These are phyloP conservation scores for Gnathonemus longibarbis DNA, from an alignment of 2,113 vertebrate species.

Conservation along the genomic window DNA sequence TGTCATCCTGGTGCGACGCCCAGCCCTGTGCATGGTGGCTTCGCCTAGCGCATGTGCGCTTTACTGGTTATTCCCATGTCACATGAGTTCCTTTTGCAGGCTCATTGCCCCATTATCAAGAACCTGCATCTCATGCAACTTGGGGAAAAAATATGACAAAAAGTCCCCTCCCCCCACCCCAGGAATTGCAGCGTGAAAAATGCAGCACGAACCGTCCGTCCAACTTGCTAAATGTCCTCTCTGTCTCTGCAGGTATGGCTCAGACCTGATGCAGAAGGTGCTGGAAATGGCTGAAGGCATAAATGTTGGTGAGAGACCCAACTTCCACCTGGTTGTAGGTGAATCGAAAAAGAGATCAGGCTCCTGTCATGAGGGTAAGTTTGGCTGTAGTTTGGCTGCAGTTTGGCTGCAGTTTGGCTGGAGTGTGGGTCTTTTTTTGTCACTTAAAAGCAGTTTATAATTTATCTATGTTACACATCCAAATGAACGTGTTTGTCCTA, in stretches of 20 bases:
- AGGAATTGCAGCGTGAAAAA: not conserved
- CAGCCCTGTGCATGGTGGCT: not conserved
- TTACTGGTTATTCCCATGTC: not conserved
- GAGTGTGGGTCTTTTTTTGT: not conserved
- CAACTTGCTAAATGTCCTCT: not conserved
- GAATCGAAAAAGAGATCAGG: slow-evolving; percentile 73
- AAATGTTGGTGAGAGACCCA: slow-evolving; percentile 70
- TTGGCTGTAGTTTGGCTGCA: slow-evolving; percentile 24
- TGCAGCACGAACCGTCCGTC: not conserved
- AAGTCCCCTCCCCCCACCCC: not conserved
- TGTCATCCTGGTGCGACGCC: too few relatives aligned
- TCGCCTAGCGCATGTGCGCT: not conserved
- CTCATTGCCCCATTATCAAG: not conserved
- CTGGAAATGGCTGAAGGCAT: slow-evolving; percentile 88
- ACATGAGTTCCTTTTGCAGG: not conserved
- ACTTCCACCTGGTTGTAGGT: slow-evolving; percentile 70
- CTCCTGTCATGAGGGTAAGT: slow-evolving; percentile 79
- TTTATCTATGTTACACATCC: not conserved
- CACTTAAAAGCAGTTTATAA: not conserved
- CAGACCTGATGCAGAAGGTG: slow-evolving; percentile 74
- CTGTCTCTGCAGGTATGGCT: slow-evolving; percentile 64
- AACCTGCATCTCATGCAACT: not conserved
- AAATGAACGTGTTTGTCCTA: not conserved
- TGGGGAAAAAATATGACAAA: not conserved
- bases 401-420: slow-evolving; percentile 58